Evolutionary conservation across 2,888 invertebrate genomes (phyloP), one percentile per base, ranked within the genome.

Genomic region (Neoscelio sp.): DNA sequence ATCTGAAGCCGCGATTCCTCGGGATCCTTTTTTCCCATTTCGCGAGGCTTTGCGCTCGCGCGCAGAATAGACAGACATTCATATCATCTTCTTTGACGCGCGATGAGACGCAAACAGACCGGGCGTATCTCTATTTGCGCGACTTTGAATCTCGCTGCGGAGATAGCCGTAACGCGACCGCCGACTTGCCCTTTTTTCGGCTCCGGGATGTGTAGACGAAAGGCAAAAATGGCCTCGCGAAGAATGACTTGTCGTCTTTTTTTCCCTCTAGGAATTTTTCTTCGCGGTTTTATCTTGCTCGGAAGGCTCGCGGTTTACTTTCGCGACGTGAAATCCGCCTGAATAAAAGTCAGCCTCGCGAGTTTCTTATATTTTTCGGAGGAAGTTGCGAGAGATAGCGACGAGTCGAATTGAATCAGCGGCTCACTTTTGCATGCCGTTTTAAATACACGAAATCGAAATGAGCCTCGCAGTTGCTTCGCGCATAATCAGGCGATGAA

Each of bases 21-120:
- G 54, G 33, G 52, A 17, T 40, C 42, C 50, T 64, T 56, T 50
- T 73, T 78, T 35, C 7, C 33, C 65, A 42, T 78, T 58, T 50
- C 38, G 48, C 60, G 48, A 54, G 58, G 58, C 58, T n/a, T n/a
- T n/a, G 71, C 60, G 50, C 65, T 46, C 50, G 28, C n/a, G 50
- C 50, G 65, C 64, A 40, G 56, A 71, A 76, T 75, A 62, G 62
- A 76, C 65, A 60, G 68, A 76, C 80, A 71, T 79, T 81, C 79
- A 78, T 81, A 67, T 78, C 68, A 74, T 79, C 82, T 80, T 75
- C 89, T 90, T 89, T 88, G 85, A 87, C 84, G 82, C 80, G 83
- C 85, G 85, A 88, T 88, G 89, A 89, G 88, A 89, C 86, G 89
- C 89, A 89, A 89, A 89, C 88, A 89, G 52, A 68, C 70, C 80